A percentile compares a stretch with the other conserved stretches of the same genome.
These are phyloP conservation scores for Lepisosteus oculatus DNA, from an alignment of 2,113 vertebrate genomes.

Conservation along the genomic window DNA sequence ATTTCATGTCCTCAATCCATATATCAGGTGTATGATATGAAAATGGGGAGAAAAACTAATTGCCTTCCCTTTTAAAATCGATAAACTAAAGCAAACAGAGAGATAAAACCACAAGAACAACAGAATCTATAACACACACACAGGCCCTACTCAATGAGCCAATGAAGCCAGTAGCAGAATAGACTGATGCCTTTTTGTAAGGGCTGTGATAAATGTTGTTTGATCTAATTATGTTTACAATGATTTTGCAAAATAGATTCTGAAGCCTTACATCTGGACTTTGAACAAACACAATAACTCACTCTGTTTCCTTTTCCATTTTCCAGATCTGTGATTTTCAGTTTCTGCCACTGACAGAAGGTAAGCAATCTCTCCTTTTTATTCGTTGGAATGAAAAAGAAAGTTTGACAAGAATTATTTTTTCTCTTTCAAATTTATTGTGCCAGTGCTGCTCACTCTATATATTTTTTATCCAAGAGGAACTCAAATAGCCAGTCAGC, in stretches of 20 bases:
- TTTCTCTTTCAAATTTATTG: neutral
- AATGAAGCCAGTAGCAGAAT: too few species aligned
- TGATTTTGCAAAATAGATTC: conserved; percentile 34
- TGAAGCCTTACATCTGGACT: conserved; percentile 37
- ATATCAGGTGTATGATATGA: conserved; percentile 23
- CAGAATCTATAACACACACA: neutral
- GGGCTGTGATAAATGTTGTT: conserved; percentile 17
- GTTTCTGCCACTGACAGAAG: conserved; percentile 5
- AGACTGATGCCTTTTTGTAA: too few species aligned
- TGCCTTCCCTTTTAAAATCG: conserved; percentile 23
- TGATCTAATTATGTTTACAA: conserved; percentile 37
- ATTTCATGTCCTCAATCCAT: too few species aligned
- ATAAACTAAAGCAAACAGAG: conserved; percentile 18
- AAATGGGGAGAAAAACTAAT: conserved; percentile 37
- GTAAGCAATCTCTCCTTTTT: neutral
- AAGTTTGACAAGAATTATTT: conserved; percentile 22
- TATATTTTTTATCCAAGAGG: too few species aligned
- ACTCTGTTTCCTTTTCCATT: conserved; percentile 12
- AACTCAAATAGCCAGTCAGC: too few species aligned
- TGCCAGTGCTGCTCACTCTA: too few species aligned
- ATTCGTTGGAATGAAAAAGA: conserved; percentile 10
- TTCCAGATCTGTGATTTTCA: neutral
- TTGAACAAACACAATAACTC: conserved; percentile 32
- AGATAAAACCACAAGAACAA: conserved; percentile 4
- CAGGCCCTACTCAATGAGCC: neutral